These are phyloP conservation scores for Potorous gilbertii DNA, from an alignment of 2,797 vertebrate species.

Conservation along the genomic window DNA sequence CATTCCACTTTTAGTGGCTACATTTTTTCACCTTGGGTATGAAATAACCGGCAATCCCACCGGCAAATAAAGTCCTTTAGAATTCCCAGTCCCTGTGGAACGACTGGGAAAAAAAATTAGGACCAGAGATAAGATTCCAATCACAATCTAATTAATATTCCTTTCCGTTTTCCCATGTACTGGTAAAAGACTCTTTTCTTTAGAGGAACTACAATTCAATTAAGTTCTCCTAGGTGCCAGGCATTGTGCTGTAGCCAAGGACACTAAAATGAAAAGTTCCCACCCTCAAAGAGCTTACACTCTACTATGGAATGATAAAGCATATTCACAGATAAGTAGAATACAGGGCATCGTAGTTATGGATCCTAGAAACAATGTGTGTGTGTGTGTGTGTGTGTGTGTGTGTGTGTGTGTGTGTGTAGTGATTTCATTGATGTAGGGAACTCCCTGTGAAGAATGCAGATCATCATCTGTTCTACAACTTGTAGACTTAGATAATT, in stretches of 20 bases:
- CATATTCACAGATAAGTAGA: neutral
- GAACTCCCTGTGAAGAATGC: neutral
- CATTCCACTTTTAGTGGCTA: constrained; percentile 57
- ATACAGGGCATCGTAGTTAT: neutral
- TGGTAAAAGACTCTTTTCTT: neutral
- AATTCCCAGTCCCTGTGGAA: neutral
- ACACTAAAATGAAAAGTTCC: neutral
- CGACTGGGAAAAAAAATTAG: neutral
- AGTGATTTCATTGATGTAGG: neutral
- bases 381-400: neutral
- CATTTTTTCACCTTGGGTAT: constrained; percentile 18
- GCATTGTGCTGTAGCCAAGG: neutral
- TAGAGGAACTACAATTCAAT: neutral
- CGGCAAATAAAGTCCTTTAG: neutral
- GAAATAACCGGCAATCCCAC: constrained; percentile 2
- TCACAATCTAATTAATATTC: constrained; percentile 21
- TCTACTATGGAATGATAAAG: neutral
- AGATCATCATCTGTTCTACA: neutral
- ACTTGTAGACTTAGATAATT: neutral
- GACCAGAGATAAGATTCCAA: neutral
- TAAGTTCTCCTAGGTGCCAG: constrained; percentile 1
- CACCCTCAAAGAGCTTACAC: neutral
- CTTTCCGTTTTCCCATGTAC: neutral
- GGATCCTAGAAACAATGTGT: neutral
- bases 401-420: neutral